Evolutionary conservation across 2,113 vertebrate species (phyloP).

Genomic region (Emberiza fucata): DNA sequence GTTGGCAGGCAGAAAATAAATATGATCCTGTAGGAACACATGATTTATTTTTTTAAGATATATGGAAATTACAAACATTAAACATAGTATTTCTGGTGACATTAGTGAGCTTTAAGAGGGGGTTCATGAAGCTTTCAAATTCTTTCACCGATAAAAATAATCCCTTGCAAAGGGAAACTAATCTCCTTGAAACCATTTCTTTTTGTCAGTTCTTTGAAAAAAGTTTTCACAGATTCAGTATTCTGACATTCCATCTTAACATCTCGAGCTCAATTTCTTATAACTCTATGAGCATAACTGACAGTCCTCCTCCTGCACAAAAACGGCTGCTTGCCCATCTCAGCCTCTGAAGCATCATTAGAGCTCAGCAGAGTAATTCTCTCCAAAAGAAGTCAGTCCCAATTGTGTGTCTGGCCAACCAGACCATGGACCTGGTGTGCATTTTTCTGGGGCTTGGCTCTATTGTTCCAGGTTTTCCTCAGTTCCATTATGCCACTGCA

Average conservation of each 20-base stretch:
- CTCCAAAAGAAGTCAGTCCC: background rate
- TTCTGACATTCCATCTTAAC: background rate
- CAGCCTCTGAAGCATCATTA: background rate
- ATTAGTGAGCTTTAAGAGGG: background rate
- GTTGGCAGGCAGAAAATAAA: background rate
- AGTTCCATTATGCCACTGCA: background rate
- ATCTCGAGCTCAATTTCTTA: background rate
- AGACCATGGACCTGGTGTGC: background rate
- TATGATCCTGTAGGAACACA: background rate
- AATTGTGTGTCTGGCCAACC: background rate
- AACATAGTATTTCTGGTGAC: background rate
- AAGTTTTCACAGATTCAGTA: background rate
- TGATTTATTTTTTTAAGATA: background rate
- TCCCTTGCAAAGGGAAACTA: background rate
- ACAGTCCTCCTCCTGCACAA: background rate
- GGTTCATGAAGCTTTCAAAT: background rate
- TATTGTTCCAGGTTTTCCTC: background rate
- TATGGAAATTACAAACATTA: background rate
- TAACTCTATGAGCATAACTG: background rate
- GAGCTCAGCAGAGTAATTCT: background rate
- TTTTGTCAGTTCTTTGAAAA: background rate
- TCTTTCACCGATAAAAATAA: background rate
- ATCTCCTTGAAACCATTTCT: background rate
- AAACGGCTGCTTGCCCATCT: background rate
- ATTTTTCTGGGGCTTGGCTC: background rate